Evolutionary conservation across 2,888 invertebrate genomes (phyloP).

Genomic region (Chirona hameri): DNA sequence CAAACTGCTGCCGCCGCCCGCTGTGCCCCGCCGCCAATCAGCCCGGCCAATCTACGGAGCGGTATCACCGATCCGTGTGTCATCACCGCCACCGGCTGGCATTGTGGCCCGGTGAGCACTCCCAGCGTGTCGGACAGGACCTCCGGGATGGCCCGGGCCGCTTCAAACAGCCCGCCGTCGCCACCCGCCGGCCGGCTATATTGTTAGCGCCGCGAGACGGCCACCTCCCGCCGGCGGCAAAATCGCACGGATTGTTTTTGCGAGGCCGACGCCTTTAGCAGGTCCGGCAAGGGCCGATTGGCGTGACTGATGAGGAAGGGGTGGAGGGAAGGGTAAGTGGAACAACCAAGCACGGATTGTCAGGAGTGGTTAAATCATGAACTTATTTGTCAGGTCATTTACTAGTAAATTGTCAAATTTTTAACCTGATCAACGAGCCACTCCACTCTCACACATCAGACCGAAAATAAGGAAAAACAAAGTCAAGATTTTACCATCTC

Average conservation of each 20-base stretch:
- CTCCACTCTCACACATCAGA: too few species aligned
- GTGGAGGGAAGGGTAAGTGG: too few species aligned
- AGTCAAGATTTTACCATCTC: too few species aligned
- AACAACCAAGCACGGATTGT: too few species aligned
- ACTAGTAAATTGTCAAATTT: too few species aligned
- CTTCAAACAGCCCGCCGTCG: conserved; percentile 81
- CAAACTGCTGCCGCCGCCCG: too few species aligned
- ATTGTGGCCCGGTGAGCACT: neutral
- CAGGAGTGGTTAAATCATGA: too few species aligned
- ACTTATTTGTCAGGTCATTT: too few species aligned
- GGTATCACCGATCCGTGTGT: neutral
- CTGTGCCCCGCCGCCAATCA: too few species aligned
- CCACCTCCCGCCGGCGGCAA: conserved; percentile 67
- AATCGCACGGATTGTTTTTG: conserved; percentile 77
- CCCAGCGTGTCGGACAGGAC: neutral
- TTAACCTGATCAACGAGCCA: too few species aligned
- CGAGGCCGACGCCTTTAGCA: conserved; percentile 46
- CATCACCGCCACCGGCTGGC: neutral
- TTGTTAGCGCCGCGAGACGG: conserved; percentile 98
- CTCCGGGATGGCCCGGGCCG: conserved; percentile 68
- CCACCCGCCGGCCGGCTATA: conserved; percentile 86
- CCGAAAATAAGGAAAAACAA: too few species aligned
- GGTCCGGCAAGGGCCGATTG: conserved; percentile 64
- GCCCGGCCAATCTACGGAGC: too few species aligned
- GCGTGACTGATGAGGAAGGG: conserved; percentile 58